Conservation (phyloP, 2,113 vertebrate genomes). For the Megaptera novaeangliae region DNA sequence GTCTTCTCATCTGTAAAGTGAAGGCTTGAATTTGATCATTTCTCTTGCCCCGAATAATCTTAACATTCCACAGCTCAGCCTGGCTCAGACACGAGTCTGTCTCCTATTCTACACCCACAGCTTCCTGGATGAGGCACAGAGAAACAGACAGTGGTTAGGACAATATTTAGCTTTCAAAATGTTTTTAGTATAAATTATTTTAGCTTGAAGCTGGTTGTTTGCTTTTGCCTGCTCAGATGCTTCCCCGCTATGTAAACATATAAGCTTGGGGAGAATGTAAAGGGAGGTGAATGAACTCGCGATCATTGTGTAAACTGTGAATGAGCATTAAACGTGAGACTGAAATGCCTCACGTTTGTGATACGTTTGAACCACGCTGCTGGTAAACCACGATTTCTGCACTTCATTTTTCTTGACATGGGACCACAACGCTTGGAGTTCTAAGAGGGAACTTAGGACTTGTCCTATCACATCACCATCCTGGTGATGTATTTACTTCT, state of each 20-base stretch:
- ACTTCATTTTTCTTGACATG: constrained; percentile 57
- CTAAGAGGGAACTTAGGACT: neutral
- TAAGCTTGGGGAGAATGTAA: neutral
- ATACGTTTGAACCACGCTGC: neutral
- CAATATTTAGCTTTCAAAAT: constrained; percentile 57
- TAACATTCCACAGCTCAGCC: neutral
- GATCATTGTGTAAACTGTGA: constrained; percentile 27
- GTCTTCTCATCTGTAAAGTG: neutral
- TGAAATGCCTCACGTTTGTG: neutral
- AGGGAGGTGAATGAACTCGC: neutral
- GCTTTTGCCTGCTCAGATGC: constrained; percentile 30
- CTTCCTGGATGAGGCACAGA: neutral
- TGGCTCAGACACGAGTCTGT: neutral
- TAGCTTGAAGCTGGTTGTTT: constrained; percentile 39
- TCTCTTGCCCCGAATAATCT: neutral
- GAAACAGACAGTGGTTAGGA: neutral
- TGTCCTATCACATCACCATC: neutral
- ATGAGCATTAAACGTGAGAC: neutral
- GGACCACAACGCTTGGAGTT: neutral
- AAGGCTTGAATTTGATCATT: neutral
- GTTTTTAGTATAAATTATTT: constrained; percentile 49
- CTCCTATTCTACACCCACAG: neutral
- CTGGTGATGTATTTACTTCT: neutral
- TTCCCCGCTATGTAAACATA: constrained; percentile 53
- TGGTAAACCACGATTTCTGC: neutral